Evolutionary conservation across 2,888 invertebrate genomes (phyloP).

Genomic region (Sylvicola cinctus): DNA sequence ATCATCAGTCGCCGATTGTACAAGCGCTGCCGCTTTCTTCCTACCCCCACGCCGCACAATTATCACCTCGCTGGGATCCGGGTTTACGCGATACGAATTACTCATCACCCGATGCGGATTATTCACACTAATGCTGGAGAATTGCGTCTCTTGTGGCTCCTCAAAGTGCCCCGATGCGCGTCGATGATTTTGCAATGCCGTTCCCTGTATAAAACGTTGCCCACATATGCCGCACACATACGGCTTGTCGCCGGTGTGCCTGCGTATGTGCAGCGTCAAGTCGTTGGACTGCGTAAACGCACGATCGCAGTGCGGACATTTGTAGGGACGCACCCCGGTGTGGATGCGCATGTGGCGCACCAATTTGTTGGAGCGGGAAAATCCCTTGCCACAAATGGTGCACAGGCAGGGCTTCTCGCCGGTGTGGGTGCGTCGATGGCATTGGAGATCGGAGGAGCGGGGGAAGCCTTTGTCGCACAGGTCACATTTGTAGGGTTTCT

Average conservation of each 20-base stretch:
- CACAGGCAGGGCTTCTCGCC: conserved; percentile 35
- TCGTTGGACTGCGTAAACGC: conserved; percentile 51
- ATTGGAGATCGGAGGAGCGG: conserved; percentile 37
- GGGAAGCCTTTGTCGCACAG: conserved; percentile 41
- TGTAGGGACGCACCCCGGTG: conserved; percentile 33
- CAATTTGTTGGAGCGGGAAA: conserved; percentile 37
- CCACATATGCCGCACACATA: conserved; percentile 32
- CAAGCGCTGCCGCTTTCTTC: no score
- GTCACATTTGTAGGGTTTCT: conserved; percentile 40
- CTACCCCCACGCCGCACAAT: no score
- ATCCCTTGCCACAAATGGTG: conserved; percentile 22
- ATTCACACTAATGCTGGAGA: conserved; percentile 8
- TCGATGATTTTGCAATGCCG: conserved; percentile 38
- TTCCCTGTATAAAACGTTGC: conserved; percentile 44
- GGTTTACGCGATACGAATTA: no score
- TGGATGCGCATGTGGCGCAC: conserved; percentile 36
- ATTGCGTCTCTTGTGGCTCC: conserved; percentile 6
- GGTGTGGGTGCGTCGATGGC: conserved; percentile 38
- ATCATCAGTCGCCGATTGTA: no score
- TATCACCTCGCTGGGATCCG: no score
- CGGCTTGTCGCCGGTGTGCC: conserved; percentile 47
- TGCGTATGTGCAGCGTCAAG: conserved; percentile 42
- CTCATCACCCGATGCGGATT: conserved; percentile 9
- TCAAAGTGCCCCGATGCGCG: conserved; percentile 35
- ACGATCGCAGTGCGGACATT: conserved; percentile 28